Conservation (phyloP, 2,888 invertebrate species). For the Chrysolina haemoptera region DNA sequence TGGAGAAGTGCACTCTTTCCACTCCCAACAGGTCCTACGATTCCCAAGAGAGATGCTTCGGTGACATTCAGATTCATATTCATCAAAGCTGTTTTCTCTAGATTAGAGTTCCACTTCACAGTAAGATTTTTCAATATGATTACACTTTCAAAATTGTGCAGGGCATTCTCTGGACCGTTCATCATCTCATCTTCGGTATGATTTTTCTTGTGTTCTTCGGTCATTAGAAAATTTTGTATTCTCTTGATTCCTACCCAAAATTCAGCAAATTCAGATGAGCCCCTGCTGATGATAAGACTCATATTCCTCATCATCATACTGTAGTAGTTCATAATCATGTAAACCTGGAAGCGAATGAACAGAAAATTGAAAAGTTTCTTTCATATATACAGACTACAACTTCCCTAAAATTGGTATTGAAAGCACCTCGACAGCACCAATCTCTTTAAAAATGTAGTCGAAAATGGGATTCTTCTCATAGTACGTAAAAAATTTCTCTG, state of each 20-base stretch:
- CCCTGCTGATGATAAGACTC: conserved; percentile 73
- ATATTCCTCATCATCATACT: conserved; percentile 73
- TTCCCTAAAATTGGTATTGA: too few relatives aligned
- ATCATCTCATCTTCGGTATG: conserved; percentile 51
- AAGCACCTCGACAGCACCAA: too few relatives aligned
- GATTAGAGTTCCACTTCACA: conserved; percentile 64
- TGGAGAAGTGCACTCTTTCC: conserved; percentile 79
- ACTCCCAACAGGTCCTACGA: conserved; percentile 75
- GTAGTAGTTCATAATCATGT: conserved; percentile 74
- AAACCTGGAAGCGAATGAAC: conserved; percentile 66
- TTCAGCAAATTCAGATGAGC: conserved; percentile 70
- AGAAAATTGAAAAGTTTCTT: too few relatives aligned
- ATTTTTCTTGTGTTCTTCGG: conserved; percentile 66
- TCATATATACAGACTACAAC: too few relatives aligned
- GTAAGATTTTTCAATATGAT: conserved; percentile 61
- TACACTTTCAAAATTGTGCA: conserved; percentile 58
- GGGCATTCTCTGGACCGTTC: conserved; percentile 52
- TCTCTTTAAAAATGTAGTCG: too few relatives aligned
- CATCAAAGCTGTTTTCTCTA: conserved; percentile 62
- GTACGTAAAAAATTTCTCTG: too few relatives aligned
- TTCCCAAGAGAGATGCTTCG: conserved; percentile 69
- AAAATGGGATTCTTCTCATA: too few relatives aligned
- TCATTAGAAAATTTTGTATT: conserved; percentile 66
- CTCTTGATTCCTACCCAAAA: conserved; percentile 69
- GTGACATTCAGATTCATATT: conserved; percentile 60